Evolutionary conservation across 2,113 vertebrate species (phyloP).

Genomic region (Pipra filicauda): DNA sequence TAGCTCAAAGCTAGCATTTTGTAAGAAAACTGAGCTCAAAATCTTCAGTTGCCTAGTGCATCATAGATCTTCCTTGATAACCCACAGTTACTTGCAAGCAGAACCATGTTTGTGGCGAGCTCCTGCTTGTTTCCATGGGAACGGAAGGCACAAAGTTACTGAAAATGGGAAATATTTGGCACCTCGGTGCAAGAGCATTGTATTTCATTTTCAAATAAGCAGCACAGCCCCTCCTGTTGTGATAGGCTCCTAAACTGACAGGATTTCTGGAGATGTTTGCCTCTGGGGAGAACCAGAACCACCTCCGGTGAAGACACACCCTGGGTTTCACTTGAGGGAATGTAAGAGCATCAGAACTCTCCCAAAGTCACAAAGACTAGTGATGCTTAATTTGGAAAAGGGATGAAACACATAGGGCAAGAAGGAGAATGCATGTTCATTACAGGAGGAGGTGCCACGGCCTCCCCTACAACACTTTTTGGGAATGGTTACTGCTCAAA

Average conservation of each 20-base stretch:
- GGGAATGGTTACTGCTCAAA: background rate
- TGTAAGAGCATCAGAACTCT: accelerated
- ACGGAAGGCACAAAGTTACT: background rate
- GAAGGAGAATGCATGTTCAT: background rate
- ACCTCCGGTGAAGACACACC: background rate
- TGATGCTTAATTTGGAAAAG: background rate
- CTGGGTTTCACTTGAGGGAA: background rate
- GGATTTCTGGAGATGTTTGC: background rate
- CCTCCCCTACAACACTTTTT: accelerated
- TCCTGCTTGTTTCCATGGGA: background rate
- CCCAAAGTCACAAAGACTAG: background rate
- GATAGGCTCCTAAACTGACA: background rate
- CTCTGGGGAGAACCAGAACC: background rate
- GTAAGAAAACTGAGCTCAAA: background rate
- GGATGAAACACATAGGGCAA: background rate
- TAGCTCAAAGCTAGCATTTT: background rate
- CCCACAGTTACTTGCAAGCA: background rate
- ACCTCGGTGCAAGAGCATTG: background rate
- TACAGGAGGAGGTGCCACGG: background rate
- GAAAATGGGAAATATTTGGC: background rate
- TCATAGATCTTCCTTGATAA: background rate
- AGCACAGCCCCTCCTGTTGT: background rate
- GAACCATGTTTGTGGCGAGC: background rate
- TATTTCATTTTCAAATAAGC: background rate
- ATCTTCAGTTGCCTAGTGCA: background rate